Evolutionary conservation across 2,888 invertebrate species (phyloP).

Genomic region (Pseudanteris insignis): DNA sequence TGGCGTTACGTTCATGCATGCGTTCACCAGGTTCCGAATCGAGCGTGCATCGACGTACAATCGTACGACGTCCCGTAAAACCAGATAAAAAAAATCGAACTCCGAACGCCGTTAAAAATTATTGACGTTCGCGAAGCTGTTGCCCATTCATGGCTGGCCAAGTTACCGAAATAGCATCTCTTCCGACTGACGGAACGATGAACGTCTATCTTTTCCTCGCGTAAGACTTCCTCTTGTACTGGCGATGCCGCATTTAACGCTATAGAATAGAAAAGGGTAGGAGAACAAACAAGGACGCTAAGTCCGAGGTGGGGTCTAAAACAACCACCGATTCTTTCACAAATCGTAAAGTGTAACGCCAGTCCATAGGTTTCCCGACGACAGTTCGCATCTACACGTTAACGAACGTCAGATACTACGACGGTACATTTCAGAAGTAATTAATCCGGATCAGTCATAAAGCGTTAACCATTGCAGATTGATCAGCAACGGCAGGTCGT

Average conservation of each 20-base stretch:
- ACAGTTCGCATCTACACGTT: conserved; percentile 50
- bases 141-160: conserved; percentile 66
- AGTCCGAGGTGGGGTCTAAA: conserved; percentile 50
- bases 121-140: conserved; percentile 59
- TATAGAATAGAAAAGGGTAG: conserved; percentile 40
- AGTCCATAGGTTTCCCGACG: conserved; percentile 57
- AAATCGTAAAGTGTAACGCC: conserved; percentile 49
- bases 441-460: no score
- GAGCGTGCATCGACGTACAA: background rate
- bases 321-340: conserved; percentile 53
- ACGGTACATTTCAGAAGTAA: no score
- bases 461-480: conserved; percentile 67
- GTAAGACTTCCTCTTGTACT: conserved; percentile 34
- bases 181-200: conserved; percentile 51
- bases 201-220: conserved; percentile 41
- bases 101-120: conserved; percentile 48
- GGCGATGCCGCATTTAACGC: conserved; percentile 34
- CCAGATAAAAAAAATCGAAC: conserved; percentile 14
- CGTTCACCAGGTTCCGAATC: conserved; percentile 1
- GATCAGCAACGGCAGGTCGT: conserved; percentile 75
- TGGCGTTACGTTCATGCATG: no score
- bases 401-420: no score
- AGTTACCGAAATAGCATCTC: conserved; percentile 64
- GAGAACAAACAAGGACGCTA: conserved; percentile 41
- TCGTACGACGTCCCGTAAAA: background rate